A percentile compares a stretch with the other conserved stretches of the same genome.
phyloP scores from a whole-genome alignment of 2,888 invertebrate species.

The Lamellibrachia satsuma region DNA sequence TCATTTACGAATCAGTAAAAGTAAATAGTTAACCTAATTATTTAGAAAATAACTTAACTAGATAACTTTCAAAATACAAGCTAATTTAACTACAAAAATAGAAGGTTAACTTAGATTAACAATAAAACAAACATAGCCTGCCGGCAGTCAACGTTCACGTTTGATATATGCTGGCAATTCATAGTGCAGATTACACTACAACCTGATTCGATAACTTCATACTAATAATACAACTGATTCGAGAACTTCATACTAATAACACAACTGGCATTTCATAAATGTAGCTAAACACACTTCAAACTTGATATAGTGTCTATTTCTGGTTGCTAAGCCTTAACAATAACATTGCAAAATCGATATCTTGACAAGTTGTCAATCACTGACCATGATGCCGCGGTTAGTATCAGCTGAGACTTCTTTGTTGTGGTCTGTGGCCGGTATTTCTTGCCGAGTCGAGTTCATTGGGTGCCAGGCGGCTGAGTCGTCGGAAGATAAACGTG shows the following conservation, averaged over 20 bases:
- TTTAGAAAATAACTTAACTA: too few species aligned
- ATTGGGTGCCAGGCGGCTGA: not conserved
- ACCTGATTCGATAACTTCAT: not conserved
- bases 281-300: not conserved
- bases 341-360: not conserved
- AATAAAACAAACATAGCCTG: not conserved
- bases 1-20: too few species aligned
- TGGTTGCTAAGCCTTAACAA: not conserved
- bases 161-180: not conserved
- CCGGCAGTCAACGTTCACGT: not conserved
- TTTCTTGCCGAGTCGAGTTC: not conserved
- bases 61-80: too few species aligned
- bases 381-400: not conserved
- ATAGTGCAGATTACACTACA: not conserved
- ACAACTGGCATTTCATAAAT: not conserved
- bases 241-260: not conserved
- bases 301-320: not conserved
- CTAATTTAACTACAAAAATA: not conserved
- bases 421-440: not conserved
- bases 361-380: not conserved
- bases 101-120: not conserved
- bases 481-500: not conserved
- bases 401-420: not conserved
- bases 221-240: not conserved
- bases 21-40: too few species aligned